Evolutionary conservation across 2,888 invertebrate genomes (phyloP), one percentile per base, ranked within the genome.

Genomic region (Orthonevra nobilis): DNA sequence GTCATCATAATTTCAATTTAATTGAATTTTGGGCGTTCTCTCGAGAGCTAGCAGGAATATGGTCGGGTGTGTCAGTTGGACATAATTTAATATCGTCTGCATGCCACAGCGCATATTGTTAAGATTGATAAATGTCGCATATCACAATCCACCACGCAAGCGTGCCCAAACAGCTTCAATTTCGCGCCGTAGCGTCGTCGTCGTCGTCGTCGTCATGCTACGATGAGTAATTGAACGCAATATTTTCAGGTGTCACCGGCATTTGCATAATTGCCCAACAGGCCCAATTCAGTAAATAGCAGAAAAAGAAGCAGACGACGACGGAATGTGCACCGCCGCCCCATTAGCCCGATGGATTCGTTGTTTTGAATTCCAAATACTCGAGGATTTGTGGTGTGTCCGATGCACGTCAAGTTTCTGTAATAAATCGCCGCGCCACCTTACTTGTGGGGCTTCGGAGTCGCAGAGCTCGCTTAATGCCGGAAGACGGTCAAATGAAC

Each of bases 191-290:
- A 38, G 28, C 9, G 10, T 26, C 14, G 12, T 23, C 28, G 17
- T 12, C 20, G 12, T 20, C 17, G 60, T 52, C 60, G 44, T 48
- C 42, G 42, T 50, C 28, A 28, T 36, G 34, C 23, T 14, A 5
- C 58, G 20, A 70, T 77, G 70, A 77, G 64, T 70, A 70, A 77
- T 77, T 66, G 77, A 38, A 15, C 32, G 70, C 64, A 58, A 72
- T 77, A 60, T 77, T 64, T 77, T 72, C 77, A 77, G 64, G 64
- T 70, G 77, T 70, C 70, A 64, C 64, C 7, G 40, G 32, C 60
- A 77, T 77, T 77, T 77, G 70, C 77, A 77, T 77, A 77, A 77
- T 77, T 77, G 70, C 69, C 56, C 52, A 70, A 70, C 69, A 75
- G 48, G 56, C 36, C 56, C 69, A 77, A 77, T 77, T 70, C 69